Conservation (phyloP, 2,888 invertebrate species). For the Andrena minutula region DNA sequence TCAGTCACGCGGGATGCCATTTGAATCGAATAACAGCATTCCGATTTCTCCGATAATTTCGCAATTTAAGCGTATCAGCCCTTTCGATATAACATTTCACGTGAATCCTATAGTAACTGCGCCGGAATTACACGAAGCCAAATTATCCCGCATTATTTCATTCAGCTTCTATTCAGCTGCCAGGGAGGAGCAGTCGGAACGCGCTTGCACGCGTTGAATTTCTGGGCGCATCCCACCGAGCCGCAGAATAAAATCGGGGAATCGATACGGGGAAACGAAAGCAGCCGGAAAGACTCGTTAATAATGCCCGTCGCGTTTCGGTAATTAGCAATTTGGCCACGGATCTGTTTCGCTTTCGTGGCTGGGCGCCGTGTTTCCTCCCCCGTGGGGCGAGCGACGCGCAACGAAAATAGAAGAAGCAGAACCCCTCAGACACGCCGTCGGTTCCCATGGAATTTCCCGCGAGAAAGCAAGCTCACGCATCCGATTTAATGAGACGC, state of each 20-base stretch:
- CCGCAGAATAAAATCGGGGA: constrained; percentile 33
- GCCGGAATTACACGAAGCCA: neutral
- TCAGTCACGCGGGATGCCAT: too few species aligned
- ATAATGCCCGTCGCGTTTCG: constrained; percentile 46
- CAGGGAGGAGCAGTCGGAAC: neutral
- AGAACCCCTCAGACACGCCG: neutral
- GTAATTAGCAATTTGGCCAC: constrained; percentile 55
- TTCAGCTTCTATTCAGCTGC: too few species aligned
- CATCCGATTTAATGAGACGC: constrained; percentile 45
- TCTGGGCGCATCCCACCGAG: neutral
- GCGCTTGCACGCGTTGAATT: neutral
- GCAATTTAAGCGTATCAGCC: too few species aligned
- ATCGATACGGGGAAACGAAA: constrained; percentile 38
- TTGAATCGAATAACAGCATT: too few species aligned
- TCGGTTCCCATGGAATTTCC: constrained; percentile 11
- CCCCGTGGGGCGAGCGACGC: neutral
- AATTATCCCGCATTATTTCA: neutral
- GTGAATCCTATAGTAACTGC: neutral
- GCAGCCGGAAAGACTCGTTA: constrained; percentile 28
- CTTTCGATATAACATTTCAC: too few species aligned
- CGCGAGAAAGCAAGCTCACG: neutral
- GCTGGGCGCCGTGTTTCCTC: neutral
- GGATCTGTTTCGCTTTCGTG: constrained; percentile 9
- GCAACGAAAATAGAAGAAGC: neutral
- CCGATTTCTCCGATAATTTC: too few species aligned